These are phyloP conservation scores for Toxotes chatareus DNA, from an alignment of 2,113 vertebrate genomes.

Conservation along the genomic window DNA sequence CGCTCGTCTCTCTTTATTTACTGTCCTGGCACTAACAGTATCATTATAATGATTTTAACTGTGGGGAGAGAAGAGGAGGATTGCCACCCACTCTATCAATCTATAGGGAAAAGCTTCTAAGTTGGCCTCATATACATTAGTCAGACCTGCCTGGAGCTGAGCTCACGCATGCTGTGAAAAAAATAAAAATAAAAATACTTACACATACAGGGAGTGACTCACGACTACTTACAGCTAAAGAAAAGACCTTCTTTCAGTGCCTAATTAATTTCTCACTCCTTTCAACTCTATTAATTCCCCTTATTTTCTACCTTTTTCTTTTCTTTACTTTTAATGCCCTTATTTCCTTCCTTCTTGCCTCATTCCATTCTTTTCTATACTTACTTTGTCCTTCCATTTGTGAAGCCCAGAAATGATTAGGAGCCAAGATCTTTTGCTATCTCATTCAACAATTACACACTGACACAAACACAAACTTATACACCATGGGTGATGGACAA, in stretches of 20 bases:
- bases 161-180: conserved; percentile 48
- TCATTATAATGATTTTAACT: conserved; percentile 7
- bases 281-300: neutral
- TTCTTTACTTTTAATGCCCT: neutral
- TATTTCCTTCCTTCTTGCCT: neutral
- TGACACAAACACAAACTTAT: neutral
- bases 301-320: neutral
- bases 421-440: neutral
- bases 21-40: neutral
- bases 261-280: neutral
- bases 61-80: conserved; percentile 5
- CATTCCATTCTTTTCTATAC: neutral
- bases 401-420: neutral
- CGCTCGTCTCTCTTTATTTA: neutral
- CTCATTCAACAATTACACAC: neutral
- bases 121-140: conserved; percentile 50
- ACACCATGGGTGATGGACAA: neutral
- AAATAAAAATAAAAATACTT: conserved; percentile 56
- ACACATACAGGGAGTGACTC: conserved; percentile 50
- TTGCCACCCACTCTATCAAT: conserved; percentile 13
- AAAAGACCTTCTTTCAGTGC: neutral
- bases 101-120: conserved; percentile 42
- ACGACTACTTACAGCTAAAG: conserved; percentile 17
- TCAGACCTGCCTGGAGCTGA: conserved; percentile 59
- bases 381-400: neutral